Conservation (phyloP, 1,140 invertebrate species). For the Dreissena rostriformis region DNA sequence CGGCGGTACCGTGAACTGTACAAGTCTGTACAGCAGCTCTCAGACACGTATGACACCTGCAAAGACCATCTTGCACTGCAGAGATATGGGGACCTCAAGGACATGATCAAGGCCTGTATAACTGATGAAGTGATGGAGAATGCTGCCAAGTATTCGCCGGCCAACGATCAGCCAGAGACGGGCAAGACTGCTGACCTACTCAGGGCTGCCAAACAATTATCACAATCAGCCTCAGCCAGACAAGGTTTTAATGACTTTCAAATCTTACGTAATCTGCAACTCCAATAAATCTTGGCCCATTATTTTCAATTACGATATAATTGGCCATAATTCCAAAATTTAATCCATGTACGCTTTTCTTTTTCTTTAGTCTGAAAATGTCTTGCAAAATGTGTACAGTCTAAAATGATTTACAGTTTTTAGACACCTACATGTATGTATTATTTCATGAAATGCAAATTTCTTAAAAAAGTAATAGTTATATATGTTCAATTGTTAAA, state of each 20-base stretch:
- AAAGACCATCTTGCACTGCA: constrained; percentile 36
- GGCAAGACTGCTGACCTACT: constrained; percentile 28
- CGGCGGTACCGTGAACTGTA: constrained; percentile 31
- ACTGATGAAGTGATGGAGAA: constrained; percentile 40
- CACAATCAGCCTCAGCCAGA: constrained; percentile 8
- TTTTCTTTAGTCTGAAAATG: too few species aligned
- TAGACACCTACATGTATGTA: not conserved
- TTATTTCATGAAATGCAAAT: not conserved
- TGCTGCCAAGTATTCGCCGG: constrained; percentile 24
- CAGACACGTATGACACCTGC: constrained; percentile 17
- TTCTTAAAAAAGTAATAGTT: not conserved
- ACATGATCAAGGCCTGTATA: constrained; percentile 51
- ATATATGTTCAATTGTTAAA: not conserved
- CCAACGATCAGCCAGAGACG: not conserved
- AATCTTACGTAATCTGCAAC: too few species aligned
- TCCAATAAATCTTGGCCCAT: too few species aligned
- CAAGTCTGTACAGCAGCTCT: constrained; percentile 30
- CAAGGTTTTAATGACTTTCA: constrained; percentile 5
- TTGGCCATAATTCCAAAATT: too few species aligned
- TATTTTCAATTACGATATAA: too few species aligned
- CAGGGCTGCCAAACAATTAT: constrained; percentile 35
- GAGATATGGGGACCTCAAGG: constrained; percentile 44
- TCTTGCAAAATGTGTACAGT: too few species aligned
- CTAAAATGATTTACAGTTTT: not conserved
- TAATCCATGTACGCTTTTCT: too few species aligned